These are phyloP conservation scores for Eudyptes chrysolophus DNA, from an alignment of 2,113 vertebrate species.

Conservation along the genomic window DNA sequence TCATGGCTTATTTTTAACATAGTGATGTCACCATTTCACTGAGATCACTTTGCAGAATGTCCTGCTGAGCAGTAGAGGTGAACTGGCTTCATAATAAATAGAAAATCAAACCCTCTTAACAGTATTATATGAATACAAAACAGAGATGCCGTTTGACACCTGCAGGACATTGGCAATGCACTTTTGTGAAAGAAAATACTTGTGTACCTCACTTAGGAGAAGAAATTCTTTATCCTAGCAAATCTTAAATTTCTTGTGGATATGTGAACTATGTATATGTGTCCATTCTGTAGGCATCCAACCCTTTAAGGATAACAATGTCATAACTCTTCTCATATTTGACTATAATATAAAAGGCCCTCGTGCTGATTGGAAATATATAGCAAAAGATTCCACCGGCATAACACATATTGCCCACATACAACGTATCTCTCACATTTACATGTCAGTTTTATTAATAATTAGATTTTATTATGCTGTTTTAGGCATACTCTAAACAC, in stretches of 20 bases:
- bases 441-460: neutral
- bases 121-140: neutral
- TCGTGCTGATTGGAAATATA: neutral
- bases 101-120: neutral
- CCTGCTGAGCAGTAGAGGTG: slow-evolving; percentile 9
- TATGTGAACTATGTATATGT: neutral
- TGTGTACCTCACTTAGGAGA: neutral
- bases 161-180: neutral
- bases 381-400: neutral
- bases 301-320: neutral
- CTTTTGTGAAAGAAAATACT: neutral
- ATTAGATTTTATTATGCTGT: neutral
- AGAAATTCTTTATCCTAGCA: neutral
- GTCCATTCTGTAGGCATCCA: neutral
- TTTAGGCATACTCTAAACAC: neutral
- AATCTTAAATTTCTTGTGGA: neutral
- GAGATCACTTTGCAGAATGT: slow-evolving; percentile 13
- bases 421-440: neutral
- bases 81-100: neutral
- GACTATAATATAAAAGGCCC: neutral
- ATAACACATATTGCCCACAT: neutral
- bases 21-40: slow-evolving; percentile 18
- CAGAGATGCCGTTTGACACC: neutral
- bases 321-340: neutral
- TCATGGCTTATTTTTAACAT: slow-evolving; percentile 26